A percentile compares a stretch with the other conserved stretches of the same genome.
phyloP scores from a whole-genome alignment of 2,888 invertebrate genomes.

The Andricus quercusramuli region DNA sequence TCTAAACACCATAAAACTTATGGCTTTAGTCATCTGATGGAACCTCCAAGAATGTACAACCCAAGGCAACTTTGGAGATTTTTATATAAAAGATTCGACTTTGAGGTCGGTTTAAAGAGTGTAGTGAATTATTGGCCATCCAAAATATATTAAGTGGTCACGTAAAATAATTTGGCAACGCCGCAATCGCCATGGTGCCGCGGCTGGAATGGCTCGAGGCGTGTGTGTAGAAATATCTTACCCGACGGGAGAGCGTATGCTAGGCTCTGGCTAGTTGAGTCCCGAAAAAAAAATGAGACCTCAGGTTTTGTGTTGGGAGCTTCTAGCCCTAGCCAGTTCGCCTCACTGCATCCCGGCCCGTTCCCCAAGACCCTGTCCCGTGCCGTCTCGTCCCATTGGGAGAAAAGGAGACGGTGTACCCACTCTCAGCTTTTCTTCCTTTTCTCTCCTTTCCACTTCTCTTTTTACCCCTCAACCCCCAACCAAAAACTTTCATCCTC shows the following conservation, averaged over 20 bases:
- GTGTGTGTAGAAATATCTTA: constrained; percentile 69
- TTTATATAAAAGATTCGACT: constrained; percentile 33
- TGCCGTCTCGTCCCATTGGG: constrained; percentile 57
- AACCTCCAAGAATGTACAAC: constrained; percentile 9
- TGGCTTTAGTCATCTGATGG: not conserved
- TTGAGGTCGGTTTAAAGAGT: constrained; percentile 51
- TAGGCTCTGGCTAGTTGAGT: constrained; percentile 63
- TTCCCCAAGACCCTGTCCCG: constrained; percentile 57
- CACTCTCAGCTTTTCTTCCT: constrained; percentile 52
- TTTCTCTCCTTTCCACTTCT: constrained; percentile 47
- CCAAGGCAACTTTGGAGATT: not conserved
- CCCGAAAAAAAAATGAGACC: constrained; percentile 58
- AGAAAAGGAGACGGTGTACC: constrained; percentile 62
- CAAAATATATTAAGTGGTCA: constrained; percentile 65
- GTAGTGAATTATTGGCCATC: constrained; percentile 62
- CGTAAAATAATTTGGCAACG: constrained; percentile 76
- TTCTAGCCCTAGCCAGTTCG: constrained; percentile 64
- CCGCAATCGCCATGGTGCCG: constrained; percentile 68
- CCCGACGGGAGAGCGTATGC: constrained; percentile 61
- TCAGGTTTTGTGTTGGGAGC: constrained; percentile 67
- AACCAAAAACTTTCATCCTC: constrained; percentile 51
- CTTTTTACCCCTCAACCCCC: constrained; percentile 47
- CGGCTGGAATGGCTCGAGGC: constrained; percentile 53
- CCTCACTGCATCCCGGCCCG: constrained; percentile 59
- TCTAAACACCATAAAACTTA: too few relatives aligned